phyloP scores from a whole-genome alignment of 1,140 invertebrate genomes.

The Eriocheir sinensis region DNA sequence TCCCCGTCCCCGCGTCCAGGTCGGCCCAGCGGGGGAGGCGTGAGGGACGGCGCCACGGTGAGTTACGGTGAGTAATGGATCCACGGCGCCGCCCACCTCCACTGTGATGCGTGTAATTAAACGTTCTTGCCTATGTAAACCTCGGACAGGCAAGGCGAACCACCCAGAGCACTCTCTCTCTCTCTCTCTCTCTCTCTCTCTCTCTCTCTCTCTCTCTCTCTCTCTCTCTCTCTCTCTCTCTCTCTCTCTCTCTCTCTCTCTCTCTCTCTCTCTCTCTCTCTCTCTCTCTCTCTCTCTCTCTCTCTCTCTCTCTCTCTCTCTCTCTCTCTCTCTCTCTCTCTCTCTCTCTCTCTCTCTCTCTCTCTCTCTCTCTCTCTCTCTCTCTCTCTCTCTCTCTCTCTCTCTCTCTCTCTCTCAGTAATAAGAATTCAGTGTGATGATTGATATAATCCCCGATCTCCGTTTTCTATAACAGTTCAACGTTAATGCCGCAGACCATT shows the following conservation, averaged over 20 bases:
- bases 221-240: background rate
- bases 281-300: slow-evolving; percentile 6
- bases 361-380: background rate
- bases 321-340: slow-evolving; percentile 4
- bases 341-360: slow-evolving; percentile 10
- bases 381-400: background rate
- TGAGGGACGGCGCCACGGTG: background rate
- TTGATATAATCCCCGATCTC: too few species aligned
- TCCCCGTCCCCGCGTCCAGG: background rate
- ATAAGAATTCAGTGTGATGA: too few species aligned
- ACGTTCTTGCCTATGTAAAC: background rate
- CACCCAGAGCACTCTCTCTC: background rate
- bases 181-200: slow-evolving; percentile 4
- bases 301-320: background rate
- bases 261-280: background rate
- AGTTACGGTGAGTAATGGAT: background rate
- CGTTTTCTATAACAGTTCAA: too few species aligned
- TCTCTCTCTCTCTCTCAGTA: background rate
- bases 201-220: slow-evolving; percentile 12
- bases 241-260: background rate
- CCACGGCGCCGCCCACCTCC: background rate
- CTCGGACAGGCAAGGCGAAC: background rate
- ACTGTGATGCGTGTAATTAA: slow-evolving; percentile 4
- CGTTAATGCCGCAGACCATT: too few species aligned
- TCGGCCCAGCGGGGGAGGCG: background rate